Base-by-base conservation (phyloP, 2,113 vertebrate genomes). In the Peromyscus californicus region DNA sequence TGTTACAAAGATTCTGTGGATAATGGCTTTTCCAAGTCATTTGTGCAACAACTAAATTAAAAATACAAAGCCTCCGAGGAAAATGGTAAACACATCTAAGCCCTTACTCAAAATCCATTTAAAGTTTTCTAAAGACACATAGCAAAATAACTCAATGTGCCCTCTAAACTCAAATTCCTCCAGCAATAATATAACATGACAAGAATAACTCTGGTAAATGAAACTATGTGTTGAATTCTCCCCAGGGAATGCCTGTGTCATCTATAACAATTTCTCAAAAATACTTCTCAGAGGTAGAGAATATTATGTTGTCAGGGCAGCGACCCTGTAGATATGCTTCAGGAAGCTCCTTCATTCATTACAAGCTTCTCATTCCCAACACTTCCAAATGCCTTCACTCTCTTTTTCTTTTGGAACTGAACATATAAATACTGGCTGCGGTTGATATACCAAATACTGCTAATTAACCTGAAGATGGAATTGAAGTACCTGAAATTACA, bases 211-310 rank as follows among this genome's bases (percentile, higher is more conserved):
- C 0, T 0, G 61, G 91, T 96, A 94, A 97, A 98, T 97, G 98
- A 98, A 98, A 97, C 79, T 93, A 72, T 85, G 88, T 74, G 21
- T 67, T 93, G 96, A 95, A 87, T 97, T 98, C 97, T 98, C 97
- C 97, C 91, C 59, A 2, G 19, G 85, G 96, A 96, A 74, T 42
- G 87, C 88, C 72, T 65, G 54, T 54, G 78, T 96, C 11, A n/a
- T 89, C 83, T 93, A 61, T 82, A 97, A 97, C 67, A 96, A 98
- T 97, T 96, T 97, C 92, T 97, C 63, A 94, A 89, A 97, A 97
- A 90, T 88, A 90, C 70, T 70, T 95, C 98, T 97, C 85, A 94
- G 95, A 97, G 98, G 95, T 75, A 61, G 13, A 96, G 83, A 90
- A 92, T 89, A 93, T 97, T 97, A 95, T 69, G 93, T 93, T 93